Evolutionary conservation across 2,888 invertebrate species (phyloP).

Genomic region (Rhingia rostrata): DNA sequence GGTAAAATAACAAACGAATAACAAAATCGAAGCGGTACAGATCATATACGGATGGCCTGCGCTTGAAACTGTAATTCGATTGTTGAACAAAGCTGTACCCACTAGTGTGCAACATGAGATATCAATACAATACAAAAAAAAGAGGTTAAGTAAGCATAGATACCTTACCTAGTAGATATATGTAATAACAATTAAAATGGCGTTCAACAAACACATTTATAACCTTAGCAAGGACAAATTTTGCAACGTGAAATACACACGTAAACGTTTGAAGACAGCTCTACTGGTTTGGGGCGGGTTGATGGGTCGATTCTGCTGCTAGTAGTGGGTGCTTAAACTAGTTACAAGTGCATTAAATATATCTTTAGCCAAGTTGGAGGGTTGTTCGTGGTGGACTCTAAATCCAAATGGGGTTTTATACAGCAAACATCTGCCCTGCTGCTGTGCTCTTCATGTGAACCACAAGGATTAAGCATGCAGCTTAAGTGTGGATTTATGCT

Average conservation of each 20-base stretch:
- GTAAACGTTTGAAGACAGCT: slow-evolving; percentile 20
- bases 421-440: slow-evolving; percentile 62
- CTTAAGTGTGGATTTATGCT: slow-evolving; percentile 75
- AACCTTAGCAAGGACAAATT: slow-evolving; percentile 59
- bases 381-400: slow-evolving; percentile 54
- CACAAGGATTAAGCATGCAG: slow-evolving; percentile 74
- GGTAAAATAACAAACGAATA: neutral
- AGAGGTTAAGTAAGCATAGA: slow-evolving; percentile 54
- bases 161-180: slow-evolving; percentile 43
- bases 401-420: slow-evolving; percentile 66
- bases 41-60: slow-evolving; percentile 41
- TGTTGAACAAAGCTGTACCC: slow-evolving; percentile 13
- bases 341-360: slow-evolving; percentile 73
- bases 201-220: slow-evolving; percentile 66
- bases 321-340: slow-evolving; percentile 66
- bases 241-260: slow-evolving; percentile 38
- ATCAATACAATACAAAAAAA: slow-evolving; percentile 27
- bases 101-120: neutral
- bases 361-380: slow-evolving; percentile 60
- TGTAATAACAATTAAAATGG: slow-evolving; percentile 73
- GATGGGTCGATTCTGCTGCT: slow-evolving; percentile 39
- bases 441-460: slow-evolving; percentile 63
- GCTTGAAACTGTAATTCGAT: slow-evolving; percentile 43
- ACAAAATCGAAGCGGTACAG: slow-evolving; percentile 55
- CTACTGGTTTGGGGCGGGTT: slow-evolving; percentile 10